Evolutionary conservation across 2,888 invertebrate species (phyloP).

Genomic region (Temnothorax unifasciatus): DNA sequence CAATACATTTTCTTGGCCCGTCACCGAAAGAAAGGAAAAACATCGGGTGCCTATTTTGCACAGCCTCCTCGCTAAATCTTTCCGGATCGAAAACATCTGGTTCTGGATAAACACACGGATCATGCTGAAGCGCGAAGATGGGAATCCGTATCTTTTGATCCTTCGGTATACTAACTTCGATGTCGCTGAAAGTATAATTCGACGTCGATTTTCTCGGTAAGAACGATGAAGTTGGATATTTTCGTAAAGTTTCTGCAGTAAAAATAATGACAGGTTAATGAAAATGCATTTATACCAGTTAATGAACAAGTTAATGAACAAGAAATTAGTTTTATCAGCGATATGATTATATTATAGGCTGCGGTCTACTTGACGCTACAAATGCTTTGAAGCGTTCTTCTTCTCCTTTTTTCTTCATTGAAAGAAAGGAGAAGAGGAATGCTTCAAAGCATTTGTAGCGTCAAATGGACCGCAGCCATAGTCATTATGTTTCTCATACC

Average conservation of each 20-base stretch:
- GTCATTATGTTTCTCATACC: not conserved
- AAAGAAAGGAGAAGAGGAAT: too few relatives aligned
- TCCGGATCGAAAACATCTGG: slow-evolving; percentile 79
- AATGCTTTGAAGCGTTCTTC: too few relatives aligned
- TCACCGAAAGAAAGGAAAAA: slow-evolving; percentile 73
- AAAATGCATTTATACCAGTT: not conserved
- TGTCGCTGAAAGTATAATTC: slow-evolving; percentile 73
- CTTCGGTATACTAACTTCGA: slow-evolving; percentile 71
- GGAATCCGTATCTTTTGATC: slow-evolving; percentile 73
- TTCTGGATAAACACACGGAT: slow-evolving; percentile 77
- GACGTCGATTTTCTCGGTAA: slow-evolving; percentile 68
- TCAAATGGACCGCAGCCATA: too few relatives aligned
- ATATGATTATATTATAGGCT: too few relatives aligned
- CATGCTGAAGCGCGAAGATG: slow-evolving; percentile 75
- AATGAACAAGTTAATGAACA: too few relatives aligned
- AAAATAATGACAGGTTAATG: not conserved
- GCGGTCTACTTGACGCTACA: too few relatives aligned
- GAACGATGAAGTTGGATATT: slow-evolving; percentile 43
- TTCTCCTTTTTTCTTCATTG: too few relatives aligned
- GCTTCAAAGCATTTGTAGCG: too few relatives aligned
- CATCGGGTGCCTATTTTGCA: slow-evolving; percentile 73
- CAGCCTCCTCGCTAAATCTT: slow-evolving; percentile 74
- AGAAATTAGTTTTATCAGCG: not conserved
- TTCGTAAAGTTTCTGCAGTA: slow-evolving; percentile 18
- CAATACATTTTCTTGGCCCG: slow-evolving; percentile 78